Base-by-base conservation (phyloP, 2,113 vertebrate genomes). In the Phasianus colchicus region DNA sequence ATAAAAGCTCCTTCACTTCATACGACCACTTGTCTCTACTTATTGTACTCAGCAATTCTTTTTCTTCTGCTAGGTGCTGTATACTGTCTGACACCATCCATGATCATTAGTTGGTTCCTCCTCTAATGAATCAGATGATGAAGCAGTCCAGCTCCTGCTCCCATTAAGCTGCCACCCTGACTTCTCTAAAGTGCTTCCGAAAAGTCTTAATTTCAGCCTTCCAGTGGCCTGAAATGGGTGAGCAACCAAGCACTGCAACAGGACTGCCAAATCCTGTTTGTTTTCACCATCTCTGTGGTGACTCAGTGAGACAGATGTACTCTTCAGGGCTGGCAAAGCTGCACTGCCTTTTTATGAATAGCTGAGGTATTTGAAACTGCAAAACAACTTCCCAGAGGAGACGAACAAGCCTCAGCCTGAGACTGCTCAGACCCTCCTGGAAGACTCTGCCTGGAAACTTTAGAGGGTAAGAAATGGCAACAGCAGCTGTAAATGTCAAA, bases 331-430 rank as follows among this genome's bases (percentile, higher is more conserved):
- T 84, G 79, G 69, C 36, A 34, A 89, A 95, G 85, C 82, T 36
- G 4, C 40, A 60, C 4, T 83, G 78, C 76, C 86, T 90, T 88
- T 89, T 93, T 54, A 81, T 87, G 72, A 79, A 89, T 76, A 94
- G 77, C 83, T 86, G 86, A 95, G 48, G 63, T 86, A 90, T 71
- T 86, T 7, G 42, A 90, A 96, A 82, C 80, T 64, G 60, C 60
- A 91, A 27, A 92, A 82, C 55, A 87, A 9, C 86, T 74, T 96
- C 93, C 92, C 96, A 89, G 52, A 91, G 94, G 84, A 91, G 83
- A 57, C 0, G 1, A 94, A 70, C 6, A 22, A 6, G 19, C 32
- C 54, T 45, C 83, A 95, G 71, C 22, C 74, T 73, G 45, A 82
- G 76, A 40, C 1, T 3, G n/a, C 38, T 79, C 45, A 84, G 63